These are phyloP conservation scores for Rotaria macrura DNA, from an alignment of 2,888 invertebrate species.

Conservation along the genomic window DNA sequence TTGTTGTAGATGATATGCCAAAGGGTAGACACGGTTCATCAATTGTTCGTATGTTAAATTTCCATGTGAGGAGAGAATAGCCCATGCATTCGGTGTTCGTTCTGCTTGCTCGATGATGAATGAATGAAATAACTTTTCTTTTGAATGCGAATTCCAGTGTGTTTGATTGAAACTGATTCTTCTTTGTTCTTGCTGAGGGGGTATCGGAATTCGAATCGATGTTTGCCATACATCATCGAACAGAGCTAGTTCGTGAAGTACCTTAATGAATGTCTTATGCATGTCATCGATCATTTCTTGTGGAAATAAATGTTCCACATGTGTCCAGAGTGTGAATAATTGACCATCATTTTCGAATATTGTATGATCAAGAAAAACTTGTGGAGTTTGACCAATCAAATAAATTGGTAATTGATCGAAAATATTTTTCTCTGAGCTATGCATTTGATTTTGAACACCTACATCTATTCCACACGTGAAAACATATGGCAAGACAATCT, in stretches of 20 bases:
- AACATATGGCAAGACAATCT: neutral
- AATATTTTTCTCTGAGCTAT: accelerated
- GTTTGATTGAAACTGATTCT: neutral
- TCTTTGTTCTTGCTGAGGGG: neutral
- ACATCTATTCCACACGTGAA: neutral
- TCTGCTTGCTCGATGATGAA: neutral
- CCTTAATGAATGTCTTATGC: neutral
- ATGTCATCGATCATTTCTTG: neutral
- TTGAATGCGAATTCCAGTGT: neutral
- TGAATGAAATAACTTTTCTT: neutral
- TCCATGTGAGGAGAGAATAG: neutral
- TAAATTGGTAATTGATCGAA: neutral
- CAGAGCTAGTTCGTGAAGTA: neutral
- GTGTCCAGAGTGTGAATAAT: neutral
- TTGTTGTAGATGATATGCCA: neutral
- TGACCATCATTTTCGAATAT: neutral
- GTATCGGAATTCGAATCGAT: neutral
- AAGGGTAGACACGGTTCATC: neutral
- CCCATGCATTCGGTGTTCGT: neutral
- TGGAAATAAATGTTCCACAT: neutral
- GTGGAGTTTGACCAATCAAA: neutral
- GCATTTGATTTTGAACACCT: accelerated
- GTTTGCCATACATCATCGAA: neutral
- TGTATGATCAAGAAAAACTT: neutral
- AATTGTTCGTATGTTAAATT: neutral